Evolutionary conservation across 2,888 invertebrate species (phyloP).

Genomic region (Ophion costatus): DNA sequence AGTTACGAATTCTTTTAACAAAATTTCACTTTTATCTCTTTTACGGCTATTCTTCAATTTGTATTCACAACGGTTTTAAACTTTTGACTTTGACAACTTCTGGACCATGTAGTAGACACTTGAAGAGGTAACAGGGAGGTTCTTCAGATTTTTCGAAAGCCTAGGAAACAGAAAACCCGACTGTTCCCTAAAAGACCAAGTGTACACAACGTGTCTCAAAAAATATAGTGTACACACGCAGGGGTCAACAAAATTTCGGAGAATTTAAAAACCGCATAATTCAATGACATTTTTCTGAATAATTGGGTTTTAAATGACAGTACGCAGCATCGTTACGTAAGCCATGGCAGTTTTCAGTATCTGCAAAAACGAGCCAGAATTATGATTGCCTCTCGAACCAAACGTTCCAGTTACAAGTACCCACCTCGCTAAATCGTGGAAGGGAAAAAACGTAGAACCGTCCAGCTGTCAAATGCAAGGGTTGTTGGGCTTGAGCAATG

Average conservation of each 20-base stretch:
- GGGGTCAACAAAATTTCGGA: not conserved
- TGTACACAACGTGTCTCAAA: too few species aligned
- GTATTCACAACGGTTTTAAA: too few species aligned
- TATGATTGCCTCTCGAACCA: not conserved
- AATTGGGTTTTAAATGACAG: not conserved
- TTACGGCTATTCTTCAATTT: too few species aligned
- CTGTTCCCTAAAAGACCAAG: too few species aligned
- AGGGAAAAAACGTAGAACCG: conserved; percentile 84
- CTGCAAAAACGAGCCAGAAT: not conserved
- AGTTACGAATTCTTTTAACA: too few species aligned
- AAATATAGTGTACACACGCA: too few species aligned
- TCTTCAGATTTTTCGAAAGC: too few species aligned
- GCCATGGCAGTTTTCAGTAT: conserved; percentile 50
- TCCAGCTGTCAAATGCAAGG: conserved; percentile 41
- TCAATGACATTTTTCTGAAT: not conserved
- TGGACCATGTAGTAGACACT: too few species aligned
- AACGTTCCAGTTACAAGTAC: not conserved
- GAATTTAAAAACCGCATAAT: not conserved
- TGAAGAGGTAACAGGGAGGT: too few species aligned
- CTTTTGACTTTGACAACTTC: too few species aligned
- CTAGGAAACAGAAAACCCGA: too few species aligned
- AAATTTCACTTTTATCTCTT: too few species aligned
- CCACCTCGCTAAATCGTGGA: conserved; percentile 84
- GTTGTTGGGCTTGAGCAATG: conserved; percentile 51
- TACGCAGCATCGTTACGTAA: conserved; percentile 53